Evolutionary conservation across 2,113 vertebrate genomes (phyloP).

Genomic region (Phyllostomus hastatus): DNA sequence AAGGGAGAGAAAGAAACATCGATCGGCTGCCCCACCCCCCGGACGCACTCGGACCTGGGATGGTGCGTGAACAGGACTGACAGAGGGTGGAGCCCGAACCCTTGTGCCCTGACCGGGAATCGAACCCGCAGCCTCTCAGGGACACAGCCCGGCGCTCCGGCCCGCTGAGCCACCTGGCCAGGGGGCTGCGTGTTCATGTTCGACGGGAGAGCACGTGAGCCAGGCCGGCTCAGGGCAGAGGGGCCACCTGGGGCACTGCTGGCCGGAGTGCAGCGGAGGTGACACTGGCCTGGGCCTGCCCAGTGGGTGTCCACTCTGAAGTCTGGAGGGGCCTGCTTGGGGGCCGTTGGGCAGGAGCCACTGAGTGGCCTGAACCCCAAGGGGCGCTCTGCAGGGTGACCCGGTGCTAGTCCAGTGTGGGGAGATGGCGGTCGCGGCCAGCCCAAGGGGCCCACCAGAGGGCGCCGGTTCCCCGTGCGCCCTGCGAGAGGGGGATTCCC

Average conservation of each 20-base stretch:
- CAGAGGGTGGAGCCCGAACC: too few relatives aligned
- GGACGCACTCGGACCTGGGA: too few relatives aligned
- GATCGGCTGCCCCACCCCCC: too few relatives aligned
- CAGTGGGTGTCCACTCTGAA: not conserved
- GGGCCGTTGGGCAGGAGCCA: not conserved
- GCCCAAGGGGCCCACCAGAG: not conserved
- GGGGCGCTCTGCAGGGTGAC: not conserved
- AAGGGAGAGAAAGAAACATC: not conserved
- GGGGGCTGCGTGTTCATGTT: not conserved
- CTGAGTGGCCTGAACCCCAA: not conserved
- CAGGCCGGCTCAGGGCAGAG: accelerated
- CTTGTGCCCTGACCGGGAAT: too few relatives aligned
- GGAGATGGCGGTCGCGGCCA: accelerated
- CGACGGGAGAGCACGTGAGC: not conserved
- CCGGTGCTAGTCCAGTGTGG: too few relatives aligned
- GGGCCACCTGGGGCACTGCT: not conserved
- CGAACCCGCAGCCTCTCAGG: too few relatives aligned
- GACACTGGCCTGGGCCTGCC: not conserved
- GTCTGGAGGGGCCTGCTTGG: not conserved
- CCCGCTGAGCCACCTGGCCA: not conserved
- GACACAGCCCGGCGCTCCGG: too few relatives aligned
- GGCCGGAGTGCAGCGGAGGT: accelerated
- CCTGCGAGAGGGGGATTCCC: not conserved
- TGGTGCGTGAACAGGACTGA: too few relatives aligned
- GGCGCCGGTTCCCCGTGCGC: not conserved